Conservation (phyloP, 1,140 invertebrate species). For the Drosophila pachea region DNA sequence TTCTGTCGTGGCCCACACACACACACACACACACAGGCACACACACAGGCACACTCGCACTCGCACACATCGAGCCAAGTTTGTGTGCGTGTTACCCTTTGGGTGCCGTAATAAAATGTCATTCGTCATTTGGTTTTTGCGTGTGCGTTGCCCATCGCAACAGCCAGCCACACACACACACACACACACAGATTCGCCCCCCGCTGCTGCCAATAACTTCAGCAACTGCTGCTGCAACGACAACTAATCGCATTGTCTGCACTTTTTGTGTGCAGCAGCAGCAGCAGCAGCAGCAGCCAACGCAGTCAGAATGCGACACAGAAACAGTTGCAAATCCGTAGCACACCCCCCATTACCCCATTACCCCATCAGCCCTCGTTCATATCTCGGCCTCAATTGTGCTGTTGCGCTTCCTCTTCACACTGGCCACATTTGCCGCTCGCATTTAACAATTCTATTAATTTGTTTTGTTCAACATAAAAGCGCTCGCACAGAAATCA, state of each 20-base stretch:
- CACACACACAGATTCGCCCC: background rate
- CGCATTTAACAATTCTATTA: constrained; percentile 77
- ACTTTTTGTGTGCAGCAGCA: constrained; percentile 75
- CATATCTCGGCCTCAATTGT: background rate
- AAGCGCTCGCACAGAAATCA: constrained; percentile 26
- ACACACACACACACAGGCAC: constrained; percentile 21
- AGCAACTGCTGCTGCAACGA: constrained; percentile 61
- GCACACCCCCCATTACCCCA: constrained; percentile 4
- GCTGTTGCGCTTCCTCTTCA: constrained; percentile 1
- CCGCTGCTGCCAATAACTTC: constrained; percentile 52
- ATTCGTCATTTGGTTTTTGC: constrained; percentile 78
- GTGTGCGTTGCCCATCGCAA: constrained; percentile 60
- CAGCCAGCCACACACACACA: background rate
- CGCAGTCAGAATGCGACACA: constrained; percentile 64
- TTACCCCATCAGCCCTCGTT: background rate
- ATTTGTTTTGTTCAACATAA: constrained; percentile 75
- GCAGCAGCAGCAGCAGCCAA: no score
- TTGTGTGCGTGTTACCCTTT: constrained; percentile 59
- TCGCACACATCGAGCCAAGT: background rate
- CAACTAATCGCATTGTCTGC: constrained; percentile 77
- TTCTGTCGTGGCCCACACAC: constrained; percentile 48
- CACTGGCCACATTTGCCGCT: constrained; percentile 66
- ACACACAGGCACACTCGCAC: background rate
- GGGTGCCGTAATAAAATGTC: constrained; percentile 76
- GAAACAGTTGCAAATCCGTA: constrained; percentile 49